A percentile compares a stretch with the other conserved stretches of the same genome.
phyloP scores from a whole-genome alignment of 2,888 invertebrate genomes.

The Tachina grossa region DNA sequence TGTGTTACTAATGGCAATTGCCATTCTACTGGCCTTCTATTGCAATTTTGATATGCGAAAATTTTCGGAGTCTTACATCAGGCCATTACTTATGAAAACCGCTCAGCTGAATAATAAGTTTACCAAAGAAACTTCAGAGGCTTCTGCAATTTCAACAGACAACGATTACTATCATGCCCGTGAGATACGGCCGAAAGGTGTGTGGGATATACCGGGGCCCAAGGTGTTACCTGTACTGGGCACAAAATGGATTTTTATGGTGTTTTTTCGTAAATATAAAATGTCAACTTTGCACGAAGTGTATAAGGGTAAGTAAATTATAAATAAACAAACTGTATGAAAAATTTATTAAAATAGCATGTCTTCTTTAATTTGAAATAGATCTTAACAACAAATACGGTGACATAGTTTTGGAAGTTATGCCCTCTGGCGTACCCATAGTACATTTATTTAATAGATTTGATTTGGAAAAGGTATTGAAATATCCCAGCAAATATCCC shows the following conservation, averaged over 20 bases:
- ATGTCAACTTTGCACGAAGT: conserved; percentile 90
- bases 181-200: conserved; percentile 73
- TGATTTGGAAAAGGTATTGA: conserved; percentile 90
- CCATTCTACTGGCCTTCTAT: conserved; percentile 79
- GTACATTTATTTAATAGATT: conserved; percentile 88
- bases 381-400: conserved; percentile 90
- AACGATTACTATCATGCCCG: conserved; percentile 77
- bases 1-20: conserved; percentile 79
- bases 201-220: conserved; percentile 88
- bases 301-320: conserved; percentile 86
- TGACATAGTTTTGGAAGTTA: conserved; percentile 90
- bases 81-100: conserved; percentile 74
- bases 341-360: not conserved
- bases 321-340: not conserved
- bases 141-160: conserved; percentile 40
- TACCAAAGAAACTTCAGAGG: conserved; percentile 58
- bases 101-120: conserved; percentile 60
- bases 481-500: conserved; percentile 88
- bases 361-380: conserved; percentile 74
- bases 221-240: conserved; percentile 88
- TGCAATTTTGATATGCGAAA: conserved; percentile 79
- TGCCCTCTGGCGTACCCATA: conserved; percentile 88
- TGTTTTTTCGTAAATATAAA: conserved; percentile 85
- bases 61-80: conserved; percentile 76
- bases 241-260: conserved; percentile 90